Percentiles rank a stretch among this genome's conserved stretches.
These are phyloP conservation scores for Polypedilum vanderplanki DNA, from an alignment of 1,140 invertebrate species.

Conservation along the genomic window DNA sequence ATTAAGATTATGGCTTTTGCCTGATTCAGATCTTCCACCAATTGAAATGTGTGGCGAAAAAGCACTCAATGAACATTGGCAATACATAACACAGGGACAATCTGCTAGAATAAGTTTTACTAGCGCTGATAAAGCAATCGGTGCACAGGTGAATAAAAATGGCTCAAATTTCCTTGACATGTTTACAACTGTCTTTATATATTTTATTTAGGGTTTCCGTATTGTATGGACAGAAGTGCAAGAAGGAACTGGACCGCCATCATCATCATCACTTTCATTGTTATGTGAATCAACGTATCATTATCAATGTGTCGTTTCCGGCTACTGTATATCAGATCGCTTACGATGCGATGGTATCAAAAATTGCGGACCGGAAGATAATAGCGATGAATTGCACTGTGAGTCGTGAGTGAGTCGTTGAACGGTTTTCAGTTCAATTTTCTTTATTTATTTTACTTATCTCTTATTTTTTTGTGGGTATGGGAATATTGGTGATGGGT, in stretches of 20 bases:
- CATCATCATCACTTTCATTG: slow-evolving; percentile 38
- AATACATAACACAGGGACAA: slow-evolving; percentile 66
- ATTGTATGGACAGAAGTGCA: slow-evolving; percentile 83
- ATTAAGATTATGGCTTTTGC: slow-evolving; percentile 75
- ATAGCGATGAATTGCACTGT: slow-evolving; percentile 77
- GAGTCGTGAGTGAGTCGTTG: slow-evolving; percentile 52
- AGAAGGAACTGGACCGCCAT: slow-evolving; percentile 43
- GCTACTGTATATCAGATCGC: slow-evolving; percentile 72
- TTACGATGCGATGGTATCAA: slow-evolving; percentile 68
- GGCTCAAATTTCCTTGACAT: not conserved
- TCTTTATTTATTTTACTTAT: slow-evolving; percentile 35
- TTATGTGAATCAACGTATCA: slow-evolving; percentile 44
- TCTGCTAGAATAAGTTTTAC: slow-evolving; percentile 59
- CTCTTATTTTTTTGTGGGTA: not conserved
- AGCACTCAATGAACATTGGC: slow-evolving; percentile 60
- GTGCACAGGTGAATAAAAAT: slow-evolving; percentile 45
- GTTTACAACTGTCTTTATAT: not conserved
- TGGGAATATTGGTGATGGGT: not conserved
- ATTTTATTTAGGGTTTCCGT: slow-evolving; percentile 63
- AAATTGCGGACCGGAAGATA: slow-evolving; percentile 73
- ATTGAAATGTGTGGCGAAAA: slow-evolving; percentile 85
- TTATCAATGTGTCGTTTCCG: slow-evolving; percentile 48
- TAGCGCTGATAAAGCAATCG: slow-evolving; percentile 75
- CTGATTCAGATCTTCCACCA: slow-evolving; percentile 60
- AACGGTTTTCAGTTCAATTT: slow-evolving; percentile 45